phyloP scores from a whole-genome alignment of 2,888 invertebrate species.

The Mythimna ferrago region DNA sequence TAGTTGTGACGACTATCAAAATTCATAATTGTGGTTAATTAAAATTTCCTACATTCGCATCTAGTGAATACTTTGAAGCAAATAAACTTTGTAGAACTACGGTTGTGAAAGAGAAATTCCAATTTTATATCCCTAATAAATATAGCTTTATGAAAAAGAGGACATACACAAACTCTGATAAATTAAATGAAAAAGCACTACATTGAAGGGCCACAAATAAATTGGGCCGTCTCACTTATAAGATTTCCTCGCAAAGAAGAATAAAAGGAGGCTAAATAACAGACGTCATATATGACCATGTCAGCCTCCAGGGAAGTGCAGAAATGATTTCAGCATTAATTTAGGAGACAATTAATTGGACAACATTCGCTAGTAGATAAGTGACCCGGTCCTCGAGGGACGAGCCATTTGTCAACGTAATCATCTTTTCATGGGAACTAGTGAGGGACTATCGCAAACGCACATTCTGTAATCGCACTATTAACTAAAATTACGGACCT shows the following conservation, averaged over 20 bases:
- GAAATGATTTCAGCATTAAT: constrained; percentile 73
- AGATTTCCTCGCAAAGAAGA: constrained; percentile 32
- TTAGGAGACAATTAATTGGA: constrained; percentile 79
- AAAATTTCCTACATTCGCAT: not conserved
- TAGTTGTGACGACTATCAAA: not conserved
- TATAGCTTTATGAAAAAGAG: constrained; percentile 3
- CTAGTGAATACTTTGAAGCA: not conserved
- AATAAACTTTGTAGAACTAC: not conserved
- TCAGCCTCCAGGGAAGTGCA: constrained; percentile 48
- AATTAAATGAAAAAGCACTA: constrained; percentile 11
- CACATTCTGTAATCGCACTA: constrained; percentile 74
- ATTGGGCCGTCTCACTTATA: constrained; percentile 24
- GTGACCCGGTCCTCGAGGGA: constrained; percentile 74
- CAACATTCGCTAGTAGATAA: constrained; percentile 81
- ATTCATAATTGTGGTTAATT: not conserved
- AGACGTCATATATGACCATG: constrained; percentile 43
- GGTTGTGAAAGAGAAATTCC: not conserved
- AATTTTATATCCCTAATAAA: not conserved
- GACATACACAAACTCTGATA: not conserved
- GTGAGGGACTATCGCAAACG: constrained; percentile 72
- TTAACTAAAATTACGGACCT: constrained; percentile 69
- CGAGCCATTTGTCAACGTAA: constrained; percentile 82
- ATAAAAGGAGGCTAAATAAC: constrained; percentile 46
- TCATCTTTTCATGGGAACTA: constrained; percentile 80
- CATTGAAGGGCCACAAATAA: constrained; percentile 21